Evolutionary conservation across 2,113 vertebrate species (phyloP), one percentile per base, ranked within the genome.

Genomic region (Platichthys flesus): DNA sequence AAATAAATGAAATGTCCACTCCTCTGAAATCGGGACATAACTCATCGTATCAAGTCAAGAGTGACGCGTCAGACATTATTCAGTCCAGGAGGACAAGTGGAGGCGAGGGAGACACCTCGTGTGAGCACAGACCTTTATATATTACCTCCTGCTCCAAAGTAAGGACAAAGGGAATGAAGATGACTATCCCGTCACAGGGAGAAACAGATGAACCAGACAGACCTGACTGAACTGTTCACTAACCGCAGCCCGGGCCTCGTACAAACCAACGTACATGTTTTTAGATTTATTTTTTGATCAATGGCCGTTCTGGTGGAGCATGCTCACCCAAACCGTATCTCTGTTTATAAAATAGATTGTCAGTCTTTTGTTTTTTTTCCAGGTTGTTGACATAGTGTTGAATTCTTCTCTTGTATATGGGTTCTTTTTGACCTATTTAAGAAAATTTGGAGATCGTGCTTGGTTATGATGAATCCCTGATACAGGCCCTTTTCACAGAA

Each of bases 81-180:
- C 89, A 90, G 89, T 88, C 85, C 76, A 85, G 85, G 85, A 87
- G 81, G 87, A 87, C 88, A 72, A 78, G 81, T 71, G 83, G 82
- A 90, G 90, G 90, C 74, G 78, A 89, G 81, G 79, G 76, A 88
- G 88, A 88, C 86, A 83, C 88, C 88, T 87, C 83, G 54, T 83
- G 86, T 90, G 83, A 88, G 88, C 74, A 21, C 72, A 84, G 89
- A 71, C 82, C 82, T 91, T 93, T 92, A 93, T 89, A 88, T 91
- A 93, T 93, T 83, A 87, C 87, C 88, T 83, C 79, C 82, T 85
- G 88, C 88, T 91, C 85, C 91, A 88, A 92, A 92, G 90, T 91
- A 93, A 94, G 91, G 92, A 93, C 90, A 92, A 93, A 91, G 84
- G 64, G 85, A 93, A 93, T 93, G 88, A 96, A 98, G 97, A 98